Conservation (phyloP, 2,113 vertebrate species). For the Dolichotis patagonum region DNA sequence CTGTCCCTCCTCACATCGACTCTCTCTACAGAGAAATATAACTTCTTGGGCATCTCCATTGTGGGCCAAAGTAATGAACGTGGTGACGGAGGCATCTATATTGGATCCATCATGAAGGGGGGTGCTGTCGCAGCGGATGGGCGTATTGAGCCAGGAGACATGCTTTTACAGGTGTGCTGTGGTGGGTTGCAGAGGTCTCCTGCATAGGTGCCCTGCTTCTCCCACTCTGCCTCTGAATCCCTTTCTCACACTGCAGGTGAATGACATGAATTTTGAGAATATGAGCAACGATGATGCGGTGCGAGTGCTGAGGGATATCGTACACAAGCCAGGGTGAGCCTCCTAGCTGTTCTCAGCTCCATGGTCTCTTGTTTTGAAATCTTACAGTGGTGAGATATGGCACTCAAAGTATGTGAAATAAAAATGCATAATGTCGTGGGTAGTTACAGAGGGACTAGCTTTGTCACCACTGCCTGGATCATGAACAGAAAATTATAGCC, state of each 20-base stretch:
- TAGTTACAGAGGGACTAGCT: fast-evolving
- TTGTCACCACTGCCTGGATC: too few relatives aligned
- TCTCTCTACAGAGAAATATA: conserved; percentile 92
- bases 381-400: not conserved
- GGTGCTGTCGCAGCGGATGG: conserved; percentile 94
- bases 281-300: conserved; percentile 96
- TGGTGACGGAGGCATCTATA: conserved; percentile 95
- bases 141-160: conserved; percentile 94
- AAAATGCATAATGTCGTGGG: fast-evolving
- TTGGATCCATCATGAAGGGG: conserved; percentile 96
- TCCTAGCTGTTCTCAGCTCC: not conserved
- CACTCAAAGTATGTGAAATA: not conserved
- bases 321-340: conserved; percentile 93
- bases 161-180: conserved; percentile 92
- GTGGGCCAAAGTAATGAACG: conserved; percentile 95
- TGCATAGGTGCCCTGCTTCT: not conserved
- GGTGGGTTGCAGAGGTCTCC: not conserved
- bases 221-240: not conserved
- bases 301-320: conserved; percentile 93
- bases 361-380: not conserved
- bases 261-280: conserved; percentile 95
- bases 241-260: conserved; percentile 85
- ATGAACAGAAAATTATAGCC: not conserved
- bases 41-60: conserved; percentile 95
- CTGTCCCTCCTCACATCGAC: not conserved